Conservation (phyloP, 1,140 invertebrate species). For the Popillia japonica region DNA sequence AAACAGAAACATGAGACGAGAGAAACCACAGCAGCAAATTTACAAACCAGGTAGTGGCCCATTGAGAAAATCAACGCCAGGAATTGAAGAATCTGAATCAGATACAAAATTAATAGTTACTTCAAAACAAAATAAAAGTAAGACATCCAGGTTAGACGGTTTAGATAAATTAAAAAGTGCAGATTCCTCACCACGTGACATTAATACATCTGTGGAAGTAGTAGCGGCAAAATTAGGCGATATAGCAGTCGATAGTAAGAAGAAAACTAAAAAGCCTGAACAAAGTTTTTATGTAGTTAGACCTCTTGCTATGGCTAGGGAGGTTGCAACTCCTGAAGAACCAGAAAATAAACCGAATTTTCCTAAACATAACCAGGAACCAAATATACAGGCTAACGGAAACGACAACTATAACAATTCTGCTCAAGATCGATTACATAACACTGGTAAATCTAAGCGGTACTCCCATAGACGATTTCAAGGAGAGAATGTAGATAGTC, state of each 20-base stretch:
- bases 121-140: slow-evolving; percentile 41
- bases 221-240: slow-evolving; percentile 45
- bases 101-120: slow-evolving; percentile 57
- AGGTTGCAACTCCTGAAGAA: slow-evolving; percentile 57
- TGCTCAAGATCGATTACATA: slow-evolving; percentile 14
- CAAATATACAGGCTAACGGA: slow-evolving; percentile 28
- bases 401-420: slow-evolving; percentile 23
- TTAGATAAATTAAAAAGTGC: slow-evolving; percentile 44
- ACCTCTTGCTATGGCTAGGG: slow-evolving; percentile 64
- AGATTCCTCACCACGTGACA: slow-evolving; percentile 43
- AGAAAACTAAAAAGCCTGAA: slow-evolving; percentile 65
- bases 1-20: slow-evolving; percentile 55
- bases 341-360: slow-evolving; percentile 14
- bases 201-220: slow-evolving; percentile 39
- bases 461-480: slow-evolving; percentile 58
- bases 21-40: slow-evolving; percentile 63
- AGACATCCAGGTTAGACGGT: slow-evolving; percentile 38
- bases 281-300: slow-evolving; percentile 66
- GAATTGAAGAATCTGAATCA: slow-evolving; percentile 61
- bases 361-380: slow-evolving; percentile 41
- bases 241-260: slow-evolving; percentile 57
- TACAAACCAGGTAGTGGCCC: slow-evolving; percentile 72
- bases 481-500: slow-evolving; percentile 55
- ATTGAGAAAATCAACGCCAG: slow-evolving; percentile 64
- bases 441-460: slow-evolving; percentile 42